Percentiles rank a stretch among this genome's conserved stretches.
These are phyloP conservation scores for Mactra quadrangularis DNA, from an alignment of 1,140 invertebrate species.

Conservation along the genomic window DNA sequence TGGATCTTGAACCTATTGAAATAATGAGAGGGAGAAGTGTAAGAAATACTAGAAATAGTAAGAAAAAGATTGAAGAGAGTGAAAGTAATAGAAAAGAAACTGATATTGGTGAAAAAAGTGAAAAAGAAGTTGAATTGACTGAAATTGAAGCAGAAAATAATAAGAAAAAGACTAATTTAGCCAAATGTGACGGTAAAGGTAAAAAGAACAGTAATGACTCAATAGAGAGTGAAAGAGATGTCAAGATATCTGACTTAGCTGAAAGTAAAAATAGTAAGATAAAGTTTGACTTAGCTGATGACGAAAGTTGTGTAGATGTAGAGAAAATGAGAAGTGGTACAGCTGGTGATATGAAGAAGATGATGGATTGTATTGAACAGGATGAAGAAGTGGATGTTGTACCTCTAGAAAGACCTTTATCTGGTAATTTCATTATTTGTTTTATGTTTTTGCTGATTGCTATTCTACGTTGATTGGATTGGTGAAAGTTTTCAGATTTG, in stretches of 20 bases:
- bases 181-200: not conserved
- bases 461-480: too few species aligned
- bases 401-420: not conserved
- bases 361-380: not conserved
- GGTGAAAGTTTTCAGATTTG: too few species aligned
- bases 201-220: not conserved
- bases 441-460: not conserved
- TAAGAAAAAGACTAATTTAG: not conserved
- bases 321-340: constrained; percentile 50
- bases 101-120: not conserved
- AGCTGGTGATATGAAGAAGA: not conserved
- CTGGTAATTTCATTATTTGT: not conserved
- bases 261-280: too few species aligned
- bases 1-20: constrained; percentile 59
- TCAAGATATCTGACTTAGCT: too few species aligned
- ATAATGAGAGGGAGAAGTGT: constrained; percentile 53
- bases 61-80: not conserved
- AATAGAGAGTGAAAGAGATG: not conserved
- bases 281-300: not conserved
- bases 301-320: constrained; percentile 5
- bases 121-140: constrained; percentile 27
- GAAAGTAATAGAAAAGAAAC: not conserved
- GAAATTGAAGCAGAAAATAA: not conserved
- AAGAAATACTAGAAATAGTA: not conserved
- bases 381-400: not conserved